Evolutionary conservation across 2,113 vertebrate species (phyloP), one percentile per base, ranked within the genome.

Genomic region (Herpetotheres cachinnans): DNA sequence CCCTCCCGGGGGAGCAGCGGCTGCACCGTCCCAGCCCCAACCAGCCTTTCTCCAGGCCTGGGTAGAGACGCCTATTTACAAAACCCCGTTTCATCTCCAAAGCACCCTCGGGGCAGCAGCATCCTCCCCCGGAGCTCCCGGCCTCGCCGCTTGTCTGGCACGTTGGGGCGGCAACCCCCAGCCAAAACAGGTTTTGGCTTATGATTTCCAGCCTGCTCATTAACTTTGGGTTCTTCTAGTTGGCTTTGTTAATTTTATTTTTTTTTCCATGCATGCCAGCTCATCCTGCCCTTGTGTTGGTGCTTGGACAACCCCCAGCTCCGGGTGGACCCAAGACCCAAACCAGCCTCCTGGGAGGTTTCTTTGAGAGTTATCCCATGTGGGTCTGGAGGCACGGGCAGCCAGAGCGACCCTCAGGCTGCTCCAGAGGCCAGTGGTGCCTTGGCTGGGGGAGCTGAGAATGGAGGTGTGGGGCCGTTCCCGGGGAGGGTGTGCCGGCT

Each of bases 181-280:
- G 89, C 96, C 94, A 82, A 73, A 96, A 95, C 93, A 95, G 94
- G 95, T 95, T 94, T 70, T 95, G 93, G 89, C 63, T 78, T 19
- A n/a, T 58, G 91, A 56, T 66, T 96, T 95, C 86, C 86, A 96
- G 83, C 76, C 30, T 49, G 82, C 94, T 95, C 86, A 70, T 94
- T 96, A 96, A 70, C 63, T 70, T 50, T 30, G 79, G 55, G 49
- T 55, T 78, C 67, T 92, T 55, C 67, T 84, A 38, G 38, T 67
- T 76, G 92, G 10, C 85, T 94, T 63, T 56, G 3, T 78, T 59
- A 16, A 4, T 36, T 34, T 0, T 29, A 61, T 58, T 22, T 67
- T 40, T 76, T 49, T 88, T 66, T n/a, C 62, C 71, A 2, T 30
- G 30, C 9, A 4, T 40, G 69, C 65, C 84, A 67, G 73, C 87